Evolutionary conservation across 2,113 vertebrate species (phyloP), one percentile per base, ranked within the genome.

Genomic region (Phylloscopus trochilus): DNA sequence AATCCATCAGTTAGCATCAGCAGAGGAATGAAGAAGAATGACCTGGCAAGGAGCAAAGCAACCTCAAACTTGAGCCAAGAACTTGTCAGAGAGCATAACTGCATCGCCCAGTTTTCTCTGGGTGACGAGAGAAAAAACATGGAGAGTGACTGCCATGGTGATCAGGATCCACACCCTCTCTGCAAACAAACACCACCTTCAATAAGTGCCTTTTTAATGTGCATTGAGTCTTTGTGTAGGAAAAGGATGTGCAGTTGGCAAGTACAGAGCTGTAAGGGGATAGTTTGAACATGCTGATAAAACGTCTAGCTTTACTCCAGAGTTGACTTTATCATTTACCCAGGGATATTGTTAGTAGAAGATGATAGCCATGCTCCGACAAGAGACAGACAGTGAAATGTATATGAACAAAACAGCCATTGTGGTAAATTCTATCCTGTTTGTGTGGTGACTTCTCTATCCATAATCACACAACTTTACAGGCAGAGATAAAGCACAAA

Each of bases 271-370:
- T 97, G 98, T 97, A 98, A 98, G 97, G 77, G 93, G 97, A 98
- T 97, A 97, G 97, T 96, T 96, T 52, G 94, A 97, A 98, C 98
- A 98, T 87, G 96, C 97, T 97, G 98, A 98, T 98, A 98, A 98
- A 97, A 95, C 96, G 77, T 97, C 98, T 98, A 93, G 47, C 96
- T 97, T 98, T 98, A 98, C 97, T 97, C 96, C 96, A 98, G 97
- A 97, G 97, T 97, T 97, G 98, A 97, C 97, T 98, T 98, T 98
- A 98, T 98, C 98, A 95, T 97, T 98, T 97, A 97, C 97, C 91
- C 96, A 97, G 96, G 97, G 97, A 97, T 98, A 98, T 97, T 98
- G 97, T 98, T 97, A 98, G 98, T 94, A 97, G 96, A 97, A 97
- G 97, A 96, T 95, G 97, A 98, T 97, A 98, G 98, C 97, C 94